Evolutionary conservation across 2,797 vertebrate genomes (phyloP).

Genomic region (Coluber constrictor): DNA sequence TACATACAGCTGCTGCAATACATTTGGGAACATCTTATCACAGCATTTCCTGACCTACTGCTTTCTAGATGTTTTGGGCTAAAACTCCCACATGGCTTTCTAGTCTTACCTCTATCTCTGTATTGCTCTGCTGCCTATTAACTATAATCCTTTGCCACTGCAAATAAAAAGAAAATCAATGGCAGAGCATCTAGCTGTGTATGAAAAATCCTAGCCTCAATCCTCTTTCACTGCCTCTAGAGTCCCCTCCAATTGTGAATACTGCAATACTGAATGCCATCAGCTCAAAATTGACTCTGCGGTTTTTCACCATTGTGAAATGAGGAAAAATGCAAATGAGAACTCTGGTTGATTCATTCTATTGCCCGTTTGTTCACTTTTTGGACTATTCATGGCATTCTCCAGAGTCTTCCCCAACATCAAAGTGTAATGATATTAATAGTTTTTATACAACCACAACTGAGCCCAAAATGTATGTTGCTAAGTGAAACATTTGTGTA

Average conservation of each 20-base stretch:
- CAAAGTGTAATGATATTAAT: not conserved
- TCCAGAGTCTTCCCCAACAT: not conserved
- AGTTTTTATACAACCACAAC: not conserved
- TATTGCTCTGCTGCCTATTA: not conserved
- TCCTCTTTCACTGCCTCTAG: not conserved
- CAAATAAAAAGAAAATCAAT: not conserved
- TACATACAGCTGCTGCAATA: not conserved
- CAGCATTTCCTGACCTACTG: not conserved
- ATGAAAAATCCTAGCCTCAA: not conserved
- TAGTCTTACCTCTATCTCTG: not conserved
- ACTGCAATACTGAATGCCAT: not conserved
- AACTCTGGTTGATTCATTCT: not conserved
- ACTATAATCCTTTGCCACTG: not conserved
- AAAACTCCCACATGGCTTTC: not conserved
- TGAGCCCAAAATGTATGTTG: too few relatives aligned
- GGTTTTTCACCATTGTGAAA: not conserved
- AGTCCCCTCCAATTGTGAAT: not conserved
- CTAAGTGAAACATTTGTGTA: too few relatives aligned
- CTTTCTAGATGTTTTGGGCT: not conserved
- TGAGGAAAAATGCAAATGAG: not conserved
- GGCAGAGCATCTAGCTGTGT: not conserved
- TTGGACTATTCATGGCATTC: not conserved
- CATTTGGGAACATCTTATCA: not conserved
- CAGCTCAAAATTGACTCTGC: not conserved
- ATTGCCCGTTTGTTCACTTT: not conserved